phyloP scores from a whole-genome alignment of 1,140 invertebrate species.

The Lerema accius region DNA sequence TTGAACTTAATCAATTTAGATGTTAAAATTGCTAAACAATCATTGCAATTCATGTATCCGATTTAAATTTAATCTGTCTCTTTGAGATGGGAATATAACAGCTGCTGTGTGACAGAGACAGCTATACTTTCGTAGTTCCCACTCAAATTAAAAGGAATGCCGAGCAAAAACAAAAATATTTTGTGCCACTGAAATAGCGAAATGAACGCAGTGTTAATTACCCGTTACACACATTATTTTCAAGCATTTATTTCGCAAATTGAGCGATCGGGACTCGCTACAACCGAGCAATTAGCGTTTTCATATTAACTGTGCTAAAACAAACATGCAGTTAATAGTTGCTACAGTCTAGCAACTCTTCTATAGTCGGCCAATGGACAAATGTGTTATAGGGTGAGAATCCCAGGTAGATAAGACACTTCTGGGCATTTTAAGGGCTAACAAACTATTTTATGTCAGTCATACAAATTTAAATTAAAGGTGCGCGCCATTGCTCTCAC shows the following conservation, averaged over 20 bases:
- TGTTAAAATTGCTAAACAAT: too few species aligned
- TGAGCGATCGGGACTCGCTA: slow-evolving; percentile 9
- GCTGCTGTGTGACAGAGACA: neutral
- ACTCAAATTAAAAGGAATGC: neutral
- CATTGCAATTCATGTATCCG: too few species aligned
- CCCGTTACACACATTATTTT: slow-evolving; percentile 13
- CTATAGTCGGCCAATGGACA: too few species aligned
- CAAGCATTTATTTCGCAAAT: slow-evolving; percentile 17
- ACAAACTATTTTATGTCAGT: too few species aligned
- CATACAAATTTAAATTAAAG: too few species aligned
- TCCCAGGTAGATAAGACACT: too few species aligned
- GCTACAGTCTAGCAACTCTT: neutral
- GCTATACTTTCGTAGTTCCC: neutral
- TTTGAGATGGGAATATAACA: neutral
- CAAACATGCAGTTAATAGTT: slow-evolving; percentile 15
- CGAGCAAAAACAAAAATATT: neutral
- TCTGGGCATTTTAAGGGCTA: too few species aligned
- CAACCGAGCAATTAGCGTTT: slow-evolving; percentile 16
- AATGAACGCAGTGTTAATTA: slow-evolving; percentile 14
- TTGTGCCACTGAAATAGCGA: neutral
- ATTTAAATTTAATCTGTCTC: neutral
- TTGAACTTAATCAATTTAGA: too few species aligned
- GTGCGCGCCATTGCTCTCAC: too few species aligned
- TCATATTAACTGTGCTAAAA: slow-evolving; percentile 25
- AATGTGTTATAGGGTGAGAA: too few species aligned